Conservation (phyloP, 1,140 invertebrate species). For the Heliconius hermathena region DNA sequence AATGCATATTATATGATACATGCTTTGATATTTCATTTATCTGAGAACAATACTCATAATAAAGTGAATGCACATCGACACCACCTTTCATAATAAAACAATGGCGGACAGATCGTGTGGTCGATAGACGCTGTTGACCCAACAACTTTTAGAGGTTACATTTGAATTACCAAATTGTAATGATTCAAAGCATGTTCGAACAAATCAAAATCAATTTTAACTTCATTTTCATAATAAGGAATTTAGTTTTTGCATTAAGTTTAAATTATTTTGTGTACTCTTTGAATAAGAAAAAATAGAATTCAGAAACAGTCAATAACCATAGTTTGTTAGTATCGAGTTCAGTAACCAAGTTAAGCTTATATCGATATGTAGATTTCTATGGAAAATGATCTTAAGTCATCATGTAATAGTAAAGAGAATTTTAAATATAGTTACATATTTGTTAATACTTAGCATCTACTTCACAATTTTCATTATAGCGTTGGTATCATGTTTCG, state of each 20-base stretch:
- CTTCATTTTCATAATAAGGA: neutral
- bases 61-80: slow-evolving; percentile 28
- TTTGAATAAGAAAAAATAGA: too few relatives aligned
- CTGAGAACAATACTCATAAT: slow-evolving; percentile 29
- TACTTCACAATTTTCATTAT: neutral
- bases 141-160: neutral
- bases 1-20: neutral
- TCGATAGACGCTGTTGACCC: slow-evolving; percentile 8
- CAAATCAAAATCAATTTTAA: neutral
- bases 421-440: neutral
- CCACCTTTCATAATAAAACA: slow-evolving; percentile 32
- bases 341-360: too few relatives aligned
- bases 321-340: too few relatives aligned
- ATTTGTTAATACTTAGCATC: neutral
- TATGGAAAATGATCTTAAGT: neutral
- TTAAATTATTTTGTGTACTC: neutral
- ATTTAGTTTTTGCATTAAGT: neutral
- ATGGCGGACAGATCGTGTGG: slow-evolving; percentile 19
- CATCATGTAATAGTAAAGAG: neutral
- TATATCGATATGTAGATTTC: too few relatives aligned
- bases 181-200: neutral
- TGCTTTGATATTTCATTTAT: neutral
- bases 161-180: neutral
- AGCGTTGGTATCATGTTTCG: neutral
- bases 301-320: too few relatives aligned